Evolutionary conservation across 2,797 vertebrate genomes (phyloP), one percentile per base, ranked within the genome.

Genomic region (Ptychadena robeensis): DNA sequence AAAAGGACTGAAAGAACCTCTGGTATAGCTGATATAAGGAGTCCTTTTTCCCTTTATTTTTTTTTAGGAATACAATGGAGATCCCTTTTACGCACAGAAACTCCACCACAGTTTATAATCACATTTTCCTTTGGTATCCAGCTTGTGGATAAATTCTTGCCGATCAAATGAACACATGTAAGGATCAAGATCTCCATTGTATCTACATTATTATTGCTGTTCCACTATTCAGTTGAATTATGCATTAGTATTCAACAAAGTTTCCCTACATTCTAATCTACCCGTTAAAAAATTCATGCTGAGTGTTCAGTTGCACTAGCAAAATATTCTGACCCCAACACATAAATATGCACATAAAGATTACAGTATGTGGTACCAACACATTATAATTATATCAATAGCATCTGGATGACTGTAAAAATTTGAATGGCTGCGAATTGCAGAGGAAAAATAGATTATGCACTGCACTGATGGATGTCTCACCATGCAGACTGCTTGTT

Each of bases 321-420:
- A 69, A 73, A 81, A 53, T 44, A 81, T 40, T 65, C 64, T 82
- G 81, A 82, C 81, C 81, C 66, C 63, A 40, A 53, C 22, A 4
- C 31, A 82, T 77, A 61, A 77, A 76, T 82, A 77, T 82, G 73
- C 66, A 77, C 69, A 75, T 69, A 82, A 77, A 77, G 66, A 82
- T 82, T 77, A 34, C 81, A 63, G 65, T 76, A 76, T 82, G 81
- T 82, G 81, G 81, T 82, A 76, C 34, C 66, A 82, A 67, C 80
- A 76, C 80, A 82, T 82, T 82, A 53, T 82, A 82, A 76, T 82
- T 82, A 82, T 74, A 75, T 82, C 81, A 82, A 82, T 77, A 77
- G 63, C 81, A 82, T 77, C 73, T 82, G 81, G 81, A 64, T 69
- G 48, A 32, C 44, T 75, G 48, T 40, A 67, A 69, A 61, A 82